Percentiles rank a stretch among this genome's conserved stretches.
These are phyloP conservation scores for Bombyx mandarina DNA, from an alignment of 1,140 invertebrate genomes.

Conservation along the genomic window DNA sequence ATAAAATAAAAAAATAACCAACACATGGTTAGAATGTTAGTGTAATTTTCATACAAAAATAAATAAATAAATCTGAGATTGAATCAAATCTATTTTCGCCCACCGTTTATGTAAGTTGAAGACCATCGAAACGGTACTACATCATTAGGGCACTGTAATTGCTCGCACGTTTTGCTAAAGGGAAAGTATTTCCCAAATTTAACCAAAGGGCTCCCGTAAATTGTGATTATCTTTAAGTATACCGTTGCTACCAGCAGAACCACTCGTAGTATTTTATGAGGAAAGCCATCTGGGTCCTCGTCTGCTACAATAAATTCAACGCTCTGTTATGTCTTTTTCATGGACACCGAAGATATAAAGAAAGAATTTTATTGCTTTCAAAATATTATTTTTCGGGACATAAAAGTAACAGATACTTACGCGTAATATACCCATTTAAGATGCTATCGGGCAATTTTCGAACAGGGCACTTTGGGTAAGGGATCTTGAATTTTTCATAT, in stretches of 20 bases:
- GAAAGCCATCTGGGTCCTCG: slow-evolving; percentile 58
- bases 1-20: too few relatives aligned
- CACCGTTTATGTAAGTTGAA: slow-evolving; percentile 20
- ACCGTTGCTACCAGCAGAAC: slow-evolving; percentile 46
- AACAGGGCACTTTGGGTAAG: not conserved
- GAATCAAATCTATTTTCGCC: slow-evolving; percentile 9
- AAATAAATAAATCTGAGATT: slow-evolving; percentile 1
- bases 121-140: slow-evolving; percentile 20
- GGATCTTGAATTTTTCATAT: too few relatives aligned
- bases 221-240: slow-evolving; percentile 61
- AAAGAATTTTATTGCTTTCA: slow-evolving; percentile 42
- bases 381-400: slow-evolving; percentile 36
- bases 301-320: slow-evolving; percentile 57
- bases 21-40: not conserved
- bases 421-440: slow-evolving; percentile 17
- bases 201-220: slow-evolving; percentile 48
- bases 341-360: slow-evolving; percentile 38
- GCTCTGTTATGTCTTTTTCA: slow-evolving; percentile 53
- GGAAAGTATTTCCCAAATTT: slow-evolving; percentile 45
- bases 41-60: not conserved
- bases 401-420: slow-evolving; percentile 26
- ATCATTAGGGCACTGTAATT: slow-evolving; percentile 48
- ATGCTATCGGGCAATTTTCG: slow-evolving; percentile 8
- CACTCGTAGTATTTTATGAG: slow-evolving; percentile 64
- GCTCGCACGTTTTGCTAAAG: slow-evolving; percentile 32